A percentile compares a stretch with the other conserved stretches of the same genome.
Evolutionary conservation across 2,113 vertebrate genomes (phyloP).

Genomic region (Periophthalmus modestus): DNA sequence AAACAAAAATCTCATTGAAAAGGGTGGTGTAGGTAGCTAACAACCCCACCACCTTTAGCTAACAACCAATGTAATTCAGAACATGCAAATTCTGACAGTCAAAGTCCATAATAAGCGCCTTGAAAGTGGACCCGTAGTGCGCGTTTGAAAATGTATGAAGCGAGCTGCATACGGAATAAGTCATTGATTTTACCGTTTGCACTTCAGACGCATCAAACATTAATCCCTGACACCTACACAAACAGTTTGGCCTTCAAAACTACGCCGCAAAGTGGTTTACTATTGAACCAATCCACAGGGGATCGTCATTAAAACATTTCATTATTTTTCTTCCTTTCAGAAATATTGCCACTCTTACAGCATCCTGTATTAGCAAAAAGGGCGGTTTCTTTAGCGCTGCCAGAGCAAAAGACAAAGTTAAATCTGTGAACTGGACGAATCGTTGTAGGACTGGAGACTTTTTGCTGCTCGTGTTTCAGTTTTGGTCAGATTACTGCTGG

Average conservation of each 20-base stretch:
- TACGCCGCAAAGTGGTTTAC: constrained; percentile 4
- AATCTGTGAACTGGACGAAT: too few species aligned
- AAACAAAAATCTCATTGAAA: not conserved
- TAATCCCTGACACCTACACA: constrained; percentile 1
- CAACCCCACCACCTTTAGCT: not conserved
- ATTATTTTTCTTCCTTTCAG: not conserved
- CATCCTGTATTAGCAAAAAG: constrained; percentile 26
- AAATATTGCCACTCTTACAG: not conserved
- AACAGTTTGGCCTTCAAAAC: constrained; percentile 7
- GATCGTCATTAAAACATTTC: constrained; percentile 9
- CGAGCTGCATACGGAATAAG: constrained; percentile 5
- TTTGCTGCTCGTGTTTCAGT: too few species aligned
- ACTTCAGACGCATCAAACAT: constrained; percentile 6
- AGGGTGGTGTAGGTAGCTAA: not conserved
- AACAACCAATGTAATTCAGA: not conserved
- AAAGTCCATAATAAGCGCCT: not conserved
- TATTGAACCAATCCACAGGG: constrained; percentile 8
- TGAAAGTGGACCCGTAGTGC: not conserved
- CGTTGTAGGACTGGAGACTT: too few species aligned
- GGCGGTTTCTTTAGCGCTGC: constrained; percentile 47
- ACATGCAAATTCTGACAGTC: not conserved
- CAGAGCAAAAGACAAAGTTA: too few species aligned
- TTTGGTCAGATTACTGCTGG: too few species aligned
- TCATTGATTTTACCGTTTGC: constrained; percentile 6
- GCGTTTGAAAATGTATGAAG: constrained; percentile 1